phyloP scores from a whole-genome alignment of 2,888 invertebrate species.

The Neoascia interrupta region DNA sequence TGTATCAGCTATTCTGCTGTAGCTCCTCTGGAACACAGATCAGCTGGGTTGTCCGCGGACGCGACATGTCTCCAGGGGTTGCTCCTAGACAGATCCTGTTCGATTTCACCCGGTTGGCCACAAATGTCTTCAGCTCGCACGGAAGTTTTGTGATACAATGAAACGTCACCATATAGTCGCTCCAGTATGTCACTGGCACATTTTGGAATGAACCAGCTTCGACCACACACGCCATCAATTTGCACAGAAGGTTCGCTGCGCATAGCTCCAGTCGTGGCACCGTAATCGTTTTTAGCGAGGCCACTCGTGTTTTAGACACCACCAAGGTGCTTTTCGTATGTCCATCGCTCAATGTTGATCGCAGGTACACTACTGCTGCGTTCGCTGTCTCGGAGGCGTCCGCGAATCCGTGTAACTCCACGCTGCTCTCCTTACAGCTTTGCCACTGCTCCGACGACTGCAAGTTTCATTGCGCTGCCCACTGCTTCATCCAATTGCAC shows the following conservation, averaged over 20 bases:
- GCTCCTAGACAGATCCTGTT: not conserved
- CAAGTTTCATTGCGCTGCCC: not conserved
- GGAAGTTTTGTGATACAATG: constrained; percentile 35
- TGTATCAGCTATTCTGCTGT: not conserved
- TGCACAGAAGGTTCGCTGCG: not conserved
- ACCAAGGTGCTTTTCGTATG: too few species aligned
- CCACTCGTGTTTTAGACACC: too few species aligned
- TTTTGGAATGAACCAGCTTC: not conserved
- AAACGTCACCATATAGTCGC: constrained; percentile 28
- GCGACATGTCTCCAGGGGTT: constrained; percentile 13
- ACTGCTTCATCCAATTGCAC: not conserved
- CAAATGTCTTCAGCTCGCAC: constrained; percentile 22
- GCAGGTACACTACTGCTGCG: too few species aligned
- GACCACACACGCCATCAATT: not conserved
- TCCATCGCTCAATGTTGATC: too few species aligned
- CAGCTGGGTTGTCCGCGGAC: constrained; percentile 29
- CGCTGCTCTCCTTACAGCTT: too few species aligned
- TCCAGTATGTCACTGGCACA: constrained; percentile 2
- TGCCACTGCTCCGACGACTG: not conserved
- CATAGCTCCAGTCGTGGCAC: too few species aligned
- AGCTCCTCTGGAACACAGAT: constrained; percentile 21
- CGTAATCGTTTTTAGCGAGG: too few species aligned
- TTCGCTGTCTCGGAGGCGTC: too few species aligned
- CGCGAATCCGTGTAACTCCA: too few species aligned
- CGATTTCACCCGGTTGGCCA: constrained; percentile 16